A percentile compares a stretch with the other conserved stretches of the same genome.
Conservation (phyloP, 2,113 vertebrate species). For the Nansenia antarctica region DNA sequence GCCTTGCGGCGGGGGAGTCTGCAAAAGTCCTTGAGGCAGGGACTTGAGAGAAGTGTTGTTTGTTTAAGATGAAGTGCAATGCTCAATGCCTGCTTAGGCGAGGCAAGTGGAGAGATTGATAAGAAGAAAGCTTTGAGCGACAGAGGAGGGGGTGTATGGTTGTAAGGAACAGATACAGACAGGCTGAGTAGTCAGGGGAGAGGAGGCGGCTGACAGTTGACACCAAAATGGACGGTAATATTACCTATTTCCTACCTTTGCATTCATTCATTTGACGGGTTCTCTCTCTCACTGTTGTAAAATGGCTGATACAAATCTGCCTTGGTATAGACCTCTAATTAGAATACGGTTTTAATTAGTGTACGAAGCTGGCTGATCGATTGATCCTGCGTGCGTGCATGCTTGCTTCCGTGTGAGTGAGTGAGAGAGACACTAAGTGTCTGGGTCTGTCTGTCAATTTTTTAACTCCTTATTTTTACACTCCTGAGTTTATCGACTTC, state of each 20-base stretch:
- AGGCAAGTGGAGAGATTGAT: no score
- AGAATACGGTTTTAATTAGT: constrained; percentile 11
- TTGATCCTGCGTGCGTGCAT: background rate
- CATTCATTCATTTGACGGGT: no score
- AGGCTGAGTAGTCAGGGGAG: background rate
- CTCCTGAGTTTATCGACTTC: background rate
- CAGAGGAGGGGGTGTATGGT: no score
- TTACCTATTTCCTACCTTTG: no score
- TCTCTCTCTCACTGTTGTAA: background rate
- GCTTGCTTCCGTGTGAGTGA: background rate
- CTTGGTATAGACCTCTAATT: background rate
- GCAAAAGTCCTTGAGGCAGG: no score
- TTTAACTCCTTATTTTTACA: background rate
- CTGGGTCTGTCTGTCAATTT: no score
- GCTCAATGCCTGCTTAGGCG: no score
- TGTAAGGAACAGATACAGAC: background rate
- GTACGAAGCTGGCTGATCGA: constrained; percentile 13
- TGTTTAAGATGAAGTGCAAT: no score
- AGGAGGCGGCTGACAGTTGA: background rate
- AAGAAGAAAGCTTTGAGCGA: no score
- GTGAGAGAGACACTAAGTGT: background rate
- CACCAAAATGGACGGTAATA: no score
- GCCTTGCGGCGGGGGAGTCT: no score
- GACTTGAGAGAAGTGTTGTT: no score
- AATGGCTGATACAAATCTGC: background rate